These are phyloP conservation scores for Parazoanthus swiftii DNA, from an alignment of 92 coral and sea anemone species.

Conservation along the genomic window DNA sequence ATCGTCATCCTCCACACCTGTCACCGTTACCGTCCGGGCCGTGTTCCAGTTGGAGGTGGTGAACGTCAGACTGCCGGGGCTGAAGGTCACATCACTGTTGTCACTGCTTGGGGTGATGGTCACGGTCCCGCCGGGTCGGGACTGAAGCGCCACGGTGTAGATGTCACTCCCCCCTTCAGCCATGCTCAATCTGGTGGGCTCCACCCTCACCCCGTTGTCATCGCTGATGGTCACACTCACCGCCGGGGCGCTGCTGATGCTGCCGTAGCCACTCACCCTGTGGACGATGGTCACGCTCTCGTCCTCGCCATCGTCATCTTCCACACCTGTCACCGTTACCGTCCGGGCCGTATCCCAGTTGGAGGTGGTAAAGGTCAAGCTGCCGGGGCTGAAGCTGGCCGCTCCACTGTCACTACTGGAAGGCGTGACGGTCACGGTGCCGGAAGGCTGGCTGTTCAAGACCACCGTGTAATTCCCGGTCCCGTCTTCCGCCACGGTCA, in stretches of 20 bases:
- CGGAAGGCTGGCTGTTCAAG: slow-evolving; percentile 11
- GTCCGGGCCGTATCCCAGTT: no score
- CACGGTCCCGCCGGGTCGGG: background rate
- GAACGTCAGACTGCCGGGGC: background rate
- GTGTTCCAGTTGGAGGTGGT: background rate
- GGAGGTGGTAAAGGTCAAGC: no score
- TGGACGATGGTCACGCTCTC: no score
- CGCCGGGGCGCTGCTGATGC: slow-evolving; percentile 13
- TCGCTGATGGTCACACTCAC: slow-evolving; percentile 10
- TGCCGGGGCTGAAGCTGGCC: no score
- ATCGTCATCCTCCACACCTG: background rate
- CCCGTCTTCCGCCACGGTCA: slow-evolving; percentile 12
- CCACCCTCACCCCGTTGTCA: slow-evolving; percentile 3
- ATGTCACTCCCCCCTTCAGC: background rate
- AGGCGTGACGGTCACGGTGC: slow-evolving; percentile 12
- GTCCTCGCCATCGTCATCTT: no score
- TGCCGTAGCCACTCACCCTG: background rate
- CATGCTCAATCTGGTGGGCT: slow-evolving; percentile 10
- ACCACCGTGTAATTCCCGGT: slow-evolving; percentile 10
- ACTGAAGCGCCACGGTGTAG: background rate
- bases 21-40: no score
- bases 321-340: no score
- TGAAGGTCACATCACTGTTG: background rate
- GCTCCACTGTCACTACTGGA: background rate
- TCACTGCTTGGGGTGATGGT: background rate